Conservation (phyloP, 2,113 vertebrate genomes). For the Oryzias javanicus region DNA sequence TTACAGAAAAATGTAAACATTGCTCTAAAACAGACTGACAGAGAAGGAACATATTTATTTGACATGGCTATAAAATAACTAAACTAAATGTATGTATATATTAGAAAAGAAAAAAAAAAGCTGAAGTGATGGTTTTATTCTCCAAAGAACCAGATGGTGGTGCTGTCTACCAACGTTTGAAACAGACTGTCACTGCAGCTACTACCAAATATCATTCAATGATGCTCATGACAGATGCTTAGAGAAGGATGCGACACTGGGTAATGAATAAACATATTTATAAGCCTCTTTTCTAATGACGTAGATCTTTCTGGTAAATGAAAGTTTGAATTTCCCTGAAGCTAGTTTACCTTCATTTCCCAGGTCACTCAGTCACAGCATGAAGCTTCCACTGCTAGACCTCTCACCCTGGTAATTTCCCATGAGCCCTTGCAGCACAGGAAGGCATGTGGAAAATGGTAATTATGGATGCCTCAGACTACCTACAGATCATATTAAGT, state of each 20-base stretch:
- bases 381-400: conserved; percentile 35
- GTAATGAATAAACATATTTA: conserved; percentile 68
- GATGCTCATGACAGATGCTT: conserved; percentile 63
- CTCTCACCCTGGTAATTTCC: conserved; percentile 70
- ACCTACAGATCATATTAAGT: conserved; percentile 66
- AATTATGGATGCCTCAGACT: conserved; percentile 53
- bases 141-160: conserved; percentile 37
- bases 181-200: background rate
- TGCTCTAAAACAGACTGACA: too few relatives aligned
- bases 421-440: conserved; percentile 27
- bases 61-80: background rate
- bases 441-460: conserved; percentile 58
- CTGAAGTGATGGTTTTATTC: background rate
- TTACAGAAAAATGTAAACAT: too few relatives aligned
- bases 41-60: too few relatives aligned
- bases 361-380: conserved; percentile 44
- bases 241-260: conserved; percentile 47
- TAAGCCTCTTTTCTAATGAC: conserved; percentile 52
- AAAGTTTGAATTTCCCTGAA: conserved; percentile 32
- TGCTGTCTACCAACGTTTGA: conserved; percentile 42
- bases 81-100: background rate
- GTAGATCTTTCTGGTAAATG: conserved; percentile 58
- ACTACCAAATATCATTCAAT: conserved; percentile 57
- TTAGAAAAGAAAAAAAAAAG: background rate
- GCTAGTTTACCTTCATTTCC: conserved; percentile 40